Evolutionary conservation across 2,113 vertebrate genomes (phyloP).

Genomic region (Rhinichthys klamathensis): DNA sequence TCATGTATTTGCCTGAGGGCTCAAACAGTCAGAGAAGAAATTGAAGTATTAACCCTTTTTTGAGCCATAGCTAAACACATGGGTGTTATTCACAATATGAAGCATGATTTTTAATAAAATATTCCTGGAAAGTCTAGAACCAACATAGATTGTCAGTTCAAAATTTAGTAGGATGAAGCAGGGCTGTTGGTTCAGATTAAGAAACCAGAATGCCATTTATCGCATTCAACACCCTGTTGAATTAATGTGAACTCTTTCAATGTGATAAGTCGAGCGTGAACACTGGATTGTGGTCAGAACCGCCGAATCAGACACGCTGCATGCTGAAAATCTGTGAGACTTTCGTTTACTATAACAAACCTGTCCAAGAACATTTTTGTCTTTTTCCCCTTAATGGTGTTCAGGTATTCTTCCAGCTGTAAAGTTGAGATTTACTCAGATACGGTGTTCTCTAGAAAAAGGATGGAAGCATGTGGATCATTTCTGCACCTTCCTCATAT

Average conservation of each 20-base stretch:
- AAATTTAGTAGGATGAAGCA: not conserved
- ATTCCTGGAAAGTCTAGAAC: not conserved
- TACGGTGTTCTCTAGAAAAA: not conserved
- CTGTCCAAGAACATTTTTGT: slow-evolving; percentile 31
- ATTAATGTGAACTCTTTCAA: not conserved
- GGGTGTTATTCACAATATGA: not conserved
- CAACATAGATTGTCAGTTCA: not conserved
- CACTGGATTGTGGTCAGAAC: slow-evolving; percentile 16
- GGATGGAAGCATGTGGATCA: no score
- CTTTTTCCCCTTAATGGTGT: not conserved
- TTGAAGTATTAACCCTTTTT: slow-evolving; percentile 3
- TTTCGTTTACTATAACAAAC: not conserved
- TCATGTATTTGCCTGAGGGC: slow-evolving; percentile 22
- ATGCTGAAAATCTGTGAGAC: not conserved
- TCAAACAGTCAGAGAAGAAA: slow-evolving; percentile 35
- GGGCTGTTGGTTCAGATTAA: not conserved
- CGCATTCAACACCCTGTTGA: not conserved
- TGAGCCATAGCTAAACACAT: not conserved
- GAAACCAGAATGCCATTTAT: not conserved
- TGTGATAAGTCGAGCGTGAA: not conserved
- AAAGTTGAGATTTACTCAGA: not conserved
- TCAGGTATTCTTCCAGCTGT: not conserved
- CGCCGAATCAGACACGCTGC: not conserved
- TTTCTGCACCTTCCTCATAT: not conserved
- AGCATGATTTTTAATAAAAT: not conserved